phyloP scores from a whole-genome alignment of 2,113 vertebrate genomes.

The Alligator mississippiensis region DNA sequence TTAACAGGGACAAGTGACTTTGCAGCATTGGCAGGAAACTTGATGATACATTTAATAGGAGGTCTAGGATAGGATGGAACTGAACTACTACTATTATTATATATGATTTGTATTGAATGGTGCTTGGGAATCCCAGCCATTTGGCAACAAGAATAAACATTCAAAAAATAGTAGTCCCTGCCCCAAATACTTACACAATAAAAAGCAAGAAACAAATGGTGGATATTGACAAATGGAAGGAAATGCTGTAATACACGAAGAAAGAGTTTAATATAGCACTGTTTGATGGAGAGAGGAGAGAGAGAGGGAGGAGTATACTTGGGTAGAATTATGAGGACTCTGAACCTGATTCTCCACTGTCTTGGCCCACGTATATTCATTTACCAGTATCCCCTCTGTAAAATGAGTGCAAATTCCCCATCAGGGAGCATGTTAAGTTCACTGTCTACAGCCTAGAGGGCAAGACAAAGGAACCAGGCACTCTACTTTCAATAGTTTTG shows the following conservation, averaged over 20 bases:
- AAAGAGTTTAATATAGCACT: not conserved
- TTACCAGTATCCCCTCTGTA: too few relatives aligned
- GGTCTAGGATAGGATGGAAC: not conserved
- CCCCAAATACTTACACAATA: not conserved
- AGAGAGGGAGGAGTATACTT: not conserved
- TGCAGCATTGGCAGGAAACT: not conserved
- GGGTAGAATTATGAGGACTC: not conserved
- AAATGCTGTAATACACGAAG: not conserved
- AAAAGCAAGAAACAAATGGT: not conserved
- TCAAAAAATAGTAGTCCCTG: not conserved
- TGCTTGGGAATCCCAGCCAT: not conserved
- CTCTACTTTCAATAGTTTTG: not conserved
- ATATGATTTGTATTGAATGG: not conserved
- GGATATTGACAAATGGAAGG: not conserved
- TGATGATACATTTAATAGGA: constrained; percentile 2
- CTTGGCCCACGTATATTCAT: too few relatives aligned
- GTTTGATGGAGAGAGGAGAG: not conserved
- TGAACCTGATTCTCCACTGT: not conserved
- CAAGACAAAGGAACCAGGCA: not conserved
- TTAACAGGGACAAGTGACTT: not conserved
- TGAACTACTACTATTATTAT: not conserved
- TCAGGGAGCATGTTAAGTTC: not conserved
- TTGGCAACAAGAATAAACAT: not conserved
- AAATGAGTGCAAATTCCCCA: not conserved
- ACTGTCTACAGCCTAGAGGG: not conserved